Evolutionary conservation across 2,113 vertebrate species (phyloP), one percentile per base, ranked within the genome.

Genomic region (Xenus cinereus): DNA sequence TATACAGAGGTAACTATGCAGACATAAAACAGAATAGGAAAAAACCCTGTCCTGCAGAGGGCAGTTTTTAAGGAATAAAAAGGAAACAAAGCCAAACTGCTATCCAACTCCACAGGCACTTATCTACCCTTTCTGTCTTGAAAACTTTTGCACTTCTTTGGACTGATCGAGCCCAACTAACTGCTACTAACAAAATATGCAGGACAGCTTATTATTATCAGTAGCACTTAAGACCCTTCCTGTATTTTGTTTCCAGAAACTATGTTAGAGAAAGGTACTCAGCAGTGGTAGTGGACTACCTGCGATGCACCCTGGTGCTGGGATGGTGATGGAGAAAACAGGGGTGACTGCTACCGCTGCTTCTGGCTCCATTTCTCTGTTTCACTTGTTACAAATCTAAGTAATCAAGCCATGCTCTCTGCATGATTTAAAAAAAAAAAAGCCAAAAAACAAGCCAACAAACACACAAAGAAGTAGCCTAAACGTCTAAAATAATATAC

Each of bases 261-360:
- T 21, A 20, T 3, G 5, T 45, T 18, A 82, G 20, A 86, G 54
- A 50, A 74, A 50, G 45, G 20, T 24, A 45, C 17, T 78, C 11
- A 46, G 28, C 43, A 32, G 41, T 12, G 22, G 35, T 41, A 41
- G 32, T 9, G 37, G 46, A 30, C 39, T 9, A 9, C 1, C 20
- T 39, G 1, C 0, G 0, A 2, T 20, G 13, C 23, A 77, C 35
- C 22, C 41, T 28, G 18, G 8, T 66, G 16, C 76, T 54, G 72
- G 50, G 41, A 23, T 18, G 9, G 20, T 7, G 51, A 30, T 30
- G 24, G 46, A 59, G 14, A n/a, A n/a, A 56, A 69, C 30, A 35
- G 23, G 22, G 7, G 4, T 12, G 11, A 10, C 20, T 24, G 20
- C 37, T 30, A 16, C 1, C 1, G 33, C 35, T 81, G 23, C 53